These are phyloP conservation scores for Anastrepha obliqua DNA, from an alignment of 1,140 invertebrate species.

Conservation along the genomic window DNA sequence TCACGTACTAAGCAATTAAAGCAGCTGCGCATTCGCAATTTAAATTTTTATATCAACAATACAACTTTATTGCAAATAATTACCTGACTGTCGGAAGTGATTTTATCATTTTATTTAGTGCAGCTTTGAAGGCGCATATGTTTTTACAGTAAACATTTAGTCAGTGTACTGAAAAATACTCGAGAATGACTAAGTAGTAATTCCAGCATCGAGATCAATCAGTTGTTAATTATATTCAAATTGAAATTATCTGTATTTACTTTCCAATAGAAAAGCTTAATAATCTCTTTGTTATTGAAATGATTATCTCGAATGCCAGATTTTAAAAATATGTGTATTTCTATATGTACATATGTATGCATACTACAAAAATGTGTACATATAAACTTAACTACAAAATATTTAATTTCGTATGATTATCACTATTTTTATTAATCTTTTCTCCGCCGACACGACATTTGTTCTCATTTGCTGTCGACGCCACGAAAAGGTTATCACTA, in stretches of 20 bases:
- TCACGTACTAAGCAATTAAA: not conserved
- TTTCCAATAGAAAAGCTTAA: too few relatives aligned
- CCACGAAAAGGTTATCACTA: conserved; percentile 21
- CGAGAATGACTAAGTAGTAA: too few relatives aligned
- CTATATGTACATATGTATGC: too few relatives aligned
- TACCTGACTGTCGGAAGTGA: not conserved
- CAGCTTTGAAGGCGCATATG: too few relatives aligned
- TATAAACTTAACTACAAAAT: not conserved
- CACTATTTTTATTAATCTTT: not conserved
- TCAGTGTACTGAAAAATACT: too few relatives aligned
- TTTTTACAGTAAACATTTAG: not conserved
- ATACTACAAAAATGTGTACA: too few relatives aligned
- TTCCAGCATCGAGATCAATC: too few relatives aligned
- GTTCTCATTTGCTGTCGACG: not conserved
- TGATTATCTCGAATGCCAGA: too few relatives aligned
- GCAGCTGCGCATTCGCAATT: not conserved
- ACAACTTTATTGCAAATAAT: not conserved
- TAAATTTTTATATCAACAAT: not conserved
- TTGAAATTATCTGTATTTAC: too few relatives aligned
- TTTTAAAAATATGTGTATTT: too few relatives aligned
- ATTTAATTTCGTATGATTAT: not conserved
- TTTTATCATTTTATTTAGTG: not conserved
- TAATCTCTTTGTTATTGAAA: too few relatives aligned
- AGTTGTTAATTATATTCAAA: too few relatives aligned
- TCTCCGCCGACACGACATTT: not conserved